These are phyloP conservation scores for Neoitamus cyanurus DNA, from an alignment of 2,888 invertebrate genomes.

Conservation along the genomic window DNA sequence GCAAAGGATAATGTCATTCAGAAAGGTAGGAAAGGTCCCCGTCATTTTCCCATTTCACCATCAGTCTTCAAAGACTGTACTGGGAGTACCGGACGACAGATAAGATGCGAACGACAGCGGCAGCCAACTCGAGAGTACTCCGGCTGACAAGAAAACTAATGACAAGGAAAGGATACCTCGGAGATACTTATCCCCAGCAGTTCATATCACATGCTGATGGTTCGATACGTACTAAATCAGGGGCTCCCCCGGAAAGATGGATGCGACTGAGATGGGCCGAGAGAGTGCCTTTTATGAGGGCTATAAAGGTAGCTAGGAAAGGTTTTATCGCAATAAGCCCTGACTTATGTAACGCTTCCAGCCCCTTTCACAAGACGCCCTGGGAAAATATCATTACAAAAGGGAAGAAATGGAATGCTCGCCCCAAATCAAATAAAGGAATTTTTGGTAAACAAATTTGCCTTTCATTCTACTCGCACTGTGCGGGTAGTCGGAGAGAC, in stretches of 20 bases:
- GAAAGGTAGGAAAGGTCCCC: neutral
- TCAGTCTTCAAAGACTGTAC: conserved; percentile 11
- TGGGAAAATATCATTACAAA: conserved; percentile 36
- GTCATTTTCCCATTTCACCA: neutral
- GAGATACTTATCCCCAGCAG: conserved; percentile 16
- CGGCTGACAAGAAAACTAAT: conserved; percentile 28
- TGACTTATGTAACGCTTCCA: conserved; percentile 17
- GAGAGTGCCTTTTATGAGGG: conserved; percentile 21
- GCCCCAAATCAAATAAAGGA: conserved; percentile 36
- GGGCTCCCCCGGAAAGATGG: neutral
- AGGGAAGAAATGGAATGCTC: conserved; percentile 25
- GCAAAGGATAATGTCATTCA: conserved; percentile 28
- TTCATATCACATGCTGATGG: conserved; percentile 23
- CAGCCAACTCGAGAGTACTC: neutral
- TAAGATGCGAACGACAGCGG: conserved; percentile 8
- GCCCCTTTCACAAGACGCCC: conserved; percentile 1
- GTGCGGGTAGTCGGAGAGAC: neutral
- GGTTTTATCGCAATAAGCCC: conserved; percentile 36
- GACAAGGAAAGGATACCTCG: conserved; percentile 27
- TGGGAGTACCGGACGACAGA: neutral
- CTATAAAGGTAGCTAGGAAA: conserved; percentile 24
- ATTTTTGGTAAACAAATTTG: conserved; percentile 36
- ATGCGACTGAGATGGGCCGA: neutral
- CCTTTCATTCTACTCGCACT: conserved; percentile 19
- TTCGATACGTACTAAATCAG: conserved; percentile 31